phyloP scores from a whole-genome alignment of 1,140 invertebrate species.

The Diploscapter pachys region DNA sequence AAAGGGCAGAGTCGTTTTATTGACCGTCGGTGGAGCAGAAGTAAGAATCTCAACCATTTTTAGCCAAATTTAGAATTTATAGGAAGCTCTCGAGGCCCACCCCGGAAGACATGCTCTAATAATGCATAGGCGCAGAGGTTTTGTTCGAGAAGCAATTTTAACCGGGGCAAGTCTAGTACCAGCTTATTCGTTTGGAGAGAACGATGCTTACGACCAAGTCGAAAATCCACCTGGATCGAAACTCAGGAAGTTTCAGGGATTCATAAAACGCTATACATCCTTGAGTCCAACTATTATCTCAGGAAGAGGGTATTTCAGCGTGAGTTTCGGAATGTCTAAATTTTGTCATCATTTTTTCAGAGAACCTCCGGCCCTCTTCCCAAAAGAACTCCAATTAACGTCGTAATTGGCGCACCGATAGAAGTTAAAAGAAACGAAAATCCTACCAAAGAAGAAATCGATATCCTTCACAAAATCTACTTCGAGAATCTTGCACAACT shows the following conservation, averaged over 20 bases:
- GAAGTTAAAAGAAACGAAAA: constrained; percentile 41
- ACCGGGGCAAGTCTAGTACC: constrained; percentile 60
- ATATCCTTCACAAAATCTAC: constrained; percentile 51
- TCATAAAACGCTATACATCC: constrained; percentile 9
- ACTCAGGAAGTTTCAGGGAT: constrained; percentile 25
- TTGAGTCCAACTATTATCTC: constrained; percentile 20
- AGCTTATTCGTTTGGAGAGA: constrained; percentile 62
- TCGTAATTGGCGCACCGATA: constrained; percentile 54
- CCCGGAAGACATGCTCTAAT: constrained; percentile 57
- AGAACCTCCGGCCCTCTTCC: constrained; percentile 27
- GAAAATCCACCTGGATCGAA: constrained; percentile 21
- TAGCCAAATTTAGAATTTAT: background rate
- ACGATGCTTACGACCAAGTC: constrained; percentile 59
- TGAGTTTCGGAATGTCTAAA: background rate
- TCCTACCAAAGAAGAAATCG: constrained; percentile 51
- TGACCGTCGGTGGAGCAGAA: constrained; percentile 12
- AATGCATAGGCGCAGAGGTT: constrained; percentile 60
- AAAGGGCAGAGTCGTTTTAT: constrained; percentile 12
- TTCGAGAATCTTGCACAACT: constrained; percentile 41
- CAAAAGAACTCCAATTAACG: constrained; percentile 21
- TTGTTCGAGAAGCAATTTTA: constrained; percentile 59
- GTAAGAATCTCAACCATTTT: background rate
- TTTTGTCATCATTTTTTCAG: background rate
- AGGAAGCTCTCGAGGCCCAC: constrained; percentile 61
- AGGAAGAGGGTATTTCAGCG: constrained; percentile 17